Evolutionary conservation across 2,888 invertebrate species (phyloP), one percentile per base, ranked within the genome.

Genomic region (Allophyes oxyacanthae): DNA sequence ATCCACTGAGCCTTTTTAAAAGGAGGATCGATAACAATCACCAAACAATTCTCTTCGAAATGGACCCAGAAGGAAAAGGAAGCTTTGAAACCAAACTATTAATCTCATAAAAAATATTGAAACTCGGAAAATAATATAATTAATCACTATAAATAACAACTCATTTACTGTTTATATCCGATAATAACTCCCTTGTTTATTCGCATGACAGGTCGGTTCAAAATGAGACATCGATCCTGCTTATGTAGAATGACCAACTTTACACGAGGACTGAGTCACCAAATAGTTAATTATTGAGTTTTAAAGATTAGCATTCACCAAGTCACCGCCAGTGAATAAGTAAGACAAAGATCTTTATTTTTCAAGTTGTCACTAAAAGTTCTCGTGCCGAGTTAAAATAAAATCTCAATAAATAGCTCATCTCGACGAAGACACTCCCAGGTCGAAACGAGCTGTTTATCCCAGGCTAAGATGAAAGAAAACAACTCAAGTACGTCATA

Each of bases 221-320:
- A 15, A 25, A 10, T 11, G 10, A 40, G 9, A 26, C 13, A 57
- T 42, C 41, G 37, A 10, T 34, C 1, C 15, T 10, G 14, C 10
- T 11, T 54, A 40, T 42, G 6, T 26, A 26, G 32, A 46, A 20
- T 48, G 6, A 38, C 11, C n/a, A 52, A 45, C 38, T 56, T 56
- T 53, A 45, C 25, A 49, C 42, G 14, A 36, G 8, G 11, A 49
- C 10, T 6, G 7, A 28, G 34, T 46, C 45, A 41, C 13, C 20
- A 38, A 57, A 64, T 59, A 52, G 52, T 69, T 46, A 43, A 64
- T n/a, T n/a, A n/a, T n/a, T 57, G 38, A 52, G 43, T 48, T 69
- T 44, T 34, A 28, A 54, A 60, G 42, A 44, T 53, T 40, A 30
- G 13, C 36, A 56, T 33, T 42, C 32, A 1, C 6, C 6, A 6